Evolutionary conservation across 2,888 invertebrate genomes (phyloP).

Genomic region (Bedellia somnulentella): DNA sequence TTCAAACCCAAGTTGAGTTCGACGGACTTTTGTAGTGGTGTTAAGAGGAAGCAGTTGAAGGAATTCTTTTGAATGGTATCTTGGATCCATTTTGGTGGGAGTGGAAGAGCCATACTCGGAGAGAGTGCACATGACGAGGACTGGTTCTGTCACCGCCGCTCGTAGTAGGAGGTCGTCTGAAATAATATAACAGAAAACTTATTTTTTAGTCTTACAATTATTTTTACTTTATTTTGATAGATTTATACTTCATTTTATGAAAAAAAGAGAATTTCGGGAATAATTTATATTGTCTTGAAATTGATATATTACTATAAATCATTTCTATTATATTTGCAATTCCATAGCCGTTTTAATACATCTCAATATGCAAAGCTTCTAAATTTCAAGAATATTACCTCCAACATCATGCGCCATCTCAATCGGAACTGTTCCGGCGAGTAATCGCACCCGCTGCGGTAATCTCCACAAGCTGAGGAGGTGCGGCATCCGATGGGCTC

Average conservation of each 20-base stretch:
- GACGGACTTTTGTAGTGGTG: slow-evolving; percentile 36
- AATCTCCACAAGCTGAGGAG: slow-evolving; percentile 60
- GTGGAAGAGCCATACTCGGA: slow-evolving; percentile 52
- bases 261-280: no score
- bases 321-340: no score
- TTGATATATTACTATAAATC: no score
- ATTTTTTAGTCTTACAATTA: no score
- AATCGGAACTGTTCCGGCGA: slow-evolving; percentile 61
- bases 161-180: slow-evolving; percentile 62
- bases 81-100: slow-evolving; percentile 50
- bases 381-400: slow-evolving; percentile 41
- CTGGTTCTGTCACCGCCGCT: slow-evolving; percentile 64
- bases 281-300: no score
- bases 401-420: slow-evolving; percentile 66
- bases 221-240: no score
- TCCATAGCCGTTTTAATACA: no score
- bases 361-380: no score
- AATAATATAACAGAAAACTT: slow-evolving; percentile 13
- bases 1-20: slow-evolving; percentile 64
- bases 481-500: slow-evolving; percentile 56
- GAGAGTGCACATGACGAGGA: slow-evolving; percentile 67
- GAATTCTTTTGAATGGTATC: slow-evolving; percentile 56
- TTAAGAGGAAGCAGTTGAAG: slow-evolving; percentile 51
- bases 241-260: no score
- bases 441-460: slow-evolving; percentile 62